Evolutionary conservation across 2,888 invertebrate genomes (phyloP).

Genomic region (Cheilosia soror): DNA sequence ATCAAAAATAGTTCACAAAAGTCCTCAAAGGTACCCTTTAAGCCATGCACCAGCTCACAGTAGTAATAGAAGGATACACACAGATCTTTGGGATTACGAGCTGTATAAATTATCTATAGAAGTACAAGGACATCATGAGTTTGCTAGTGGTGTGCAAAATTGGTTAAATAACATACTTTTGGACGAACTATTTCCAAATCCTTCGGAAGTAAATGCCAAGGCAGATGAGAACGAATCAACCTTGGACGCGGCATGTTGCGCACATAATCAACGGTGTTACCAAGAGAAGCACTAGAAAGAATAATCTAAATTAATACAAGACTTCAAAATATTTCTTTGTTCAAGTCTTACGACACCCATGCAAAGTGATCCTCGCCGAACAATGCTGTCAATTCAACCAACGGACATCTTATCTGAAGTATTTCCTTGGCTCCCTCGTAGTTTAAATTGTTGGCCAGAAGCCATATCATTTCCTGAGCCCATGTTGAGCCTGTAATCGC

Average conservation of each 20-base stretch:
- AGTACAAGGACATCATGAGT: no score
- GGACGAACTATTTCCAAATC: conserved; percentile 87
- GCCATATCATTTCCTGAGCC: conserved; percentile 97
- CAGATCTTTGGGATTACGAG: conserved; percentile 95
- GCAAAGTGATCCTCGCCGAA: conserved; percentile 86
- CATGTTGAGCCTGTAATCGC: conserved; percentile 91
- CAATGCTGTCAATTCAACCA: conserved; percentile 89
- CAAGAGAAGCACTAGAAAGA: conserved; percentile 83
- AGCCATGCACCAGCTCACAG: conserved; percentile 88
- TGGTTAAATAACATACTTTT: conserved; percentile 85
- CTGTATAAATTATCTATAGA: conserved; percentile 92
- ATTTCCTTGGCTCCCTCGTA: conserved; percentile 89
- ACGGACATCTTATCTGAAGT: conserved; percentile 86
- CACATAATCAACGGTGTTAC: conserved; percentile 90
- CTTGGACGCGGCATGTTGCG: conserved; percentile 88
- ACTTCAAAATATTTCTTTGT: conserved; percentile 24
- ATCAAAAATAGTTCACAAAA: conserved; percentile 90
- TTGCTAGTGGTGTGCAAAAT: background rate
- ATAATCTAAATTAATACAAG: background rate
- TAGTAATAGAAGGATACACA: conserved; percentile 95
- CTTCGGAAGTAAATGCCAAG: conserved; percentile 89
- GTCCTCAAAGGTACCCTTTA: conserved; percentile 88
- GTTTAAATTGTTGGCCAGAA: conserved; percentile 92
- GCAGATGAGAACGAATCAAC: conserved; percentile 90
- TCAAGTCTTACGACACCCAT: conserved; percentile 85